Evolutionary conservation across 2,888 invertebrate species (phyloP).

Genomic region (Nycteola revayana): DNA sequence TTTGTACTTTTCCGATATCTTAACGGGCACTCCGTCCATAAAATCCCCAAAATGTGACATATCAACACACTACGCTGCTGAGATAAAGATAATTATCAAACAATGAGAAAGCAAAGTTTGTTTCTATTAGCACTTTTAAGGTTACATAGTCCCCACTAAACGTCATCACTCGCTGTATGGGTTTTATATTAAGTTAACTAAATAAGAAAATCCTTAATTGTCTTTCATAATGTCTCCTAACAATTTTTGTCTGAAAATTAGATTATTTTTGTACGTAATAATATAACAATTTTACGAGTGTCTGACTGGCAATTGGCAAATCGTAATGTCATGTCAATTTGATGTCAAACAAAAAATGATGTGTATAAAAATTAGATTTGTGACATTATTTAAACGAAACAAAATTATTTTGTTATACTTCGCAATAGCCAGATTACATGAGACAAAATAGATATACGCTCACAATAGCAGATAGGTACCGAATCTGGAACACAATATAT

Average conservation of each 20-base stretch:
- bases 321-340: constrained; percentile 24
- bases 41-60: constrained; percentile 82
- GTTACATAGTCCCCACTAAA: constrained; percentile 71
- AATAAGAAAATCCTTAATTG: constrained; percentile 20
- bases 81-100: constrained; percentile 54
- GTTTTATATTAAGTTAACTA: constrained; percentile 30
- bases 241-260: constrained; percentile 32
- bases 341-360: too few relatives aligned
- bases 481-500: too few relatives aligned
- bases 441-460: too few relatives aligned
- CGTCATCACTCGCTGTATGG: constrained; percentile 63
- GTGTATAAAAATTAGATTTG: too few relatives aligned
- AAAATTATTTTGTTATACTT: too few relatives aligned
- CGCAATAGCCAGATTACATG: too few relatives aligned
- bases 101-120: constrained; percentile 73
- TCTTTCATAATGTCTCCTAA: constrained; percentile 41
- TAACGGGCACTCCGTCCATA: constrained; percentile 93
- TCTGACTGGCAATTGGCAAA: constrained; percentile 26
- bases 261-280: constrained; percentile 30
- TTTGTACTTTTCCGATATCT: constrained; percentile 93
- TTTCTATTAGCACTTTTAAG: constrained; percentile 71
- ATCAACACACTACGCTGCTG: constrained; percentile 48
- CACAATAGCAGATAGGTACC: too few relatives aligned
- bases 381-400: too few relatives aligned
- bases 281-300: constrained; percentile 31